These are phyloP conservation scores for Liodrosophila aerea DNA, from an alignment of 2,888 invertebrate genomes.

Conservation along the genomic window DNA sequence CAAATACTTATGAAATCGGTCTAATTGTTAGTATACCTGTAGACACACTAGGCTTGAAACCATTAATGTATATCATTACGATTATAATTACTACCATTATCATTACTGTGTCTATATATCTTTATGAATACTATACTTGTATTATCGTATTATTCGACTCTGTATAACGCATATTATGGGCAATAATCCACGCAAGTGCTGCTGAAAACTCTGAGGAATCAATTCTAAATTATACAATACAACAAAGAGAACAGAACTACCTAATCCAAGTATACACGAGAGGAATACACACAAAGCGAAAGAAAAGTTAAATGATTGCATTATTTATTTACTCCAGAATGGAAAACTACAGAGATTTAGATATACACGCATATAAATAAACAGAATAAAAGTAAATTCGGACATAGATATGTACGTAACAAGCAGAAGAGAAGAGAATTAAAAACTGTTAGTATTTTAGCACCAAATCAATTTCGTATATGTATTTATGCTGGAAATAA, in stretches of 20 bases:
- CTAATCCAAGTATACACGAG: conserved; percentile 64
- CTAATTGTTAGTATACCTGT: conserved; percentile 55
- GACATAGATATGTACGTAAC: conserved; percentile 31
- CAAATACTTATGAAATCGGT: conserved; percentile 47
- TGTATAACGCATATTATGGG: conserved; percentile 47
- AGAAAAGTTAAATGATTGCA: conserved; percentile 43
- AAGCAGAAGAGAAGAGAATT: conserved; percentile 44
- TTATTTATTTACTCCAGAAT: conserved; percentile 59
- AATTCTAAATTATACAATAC: conserved; percentile 74
- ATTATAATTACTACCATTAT: conserved; percentile 30
- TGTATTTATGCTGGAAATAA: conserved; percentile 63
- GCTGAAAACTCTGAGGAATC: conserved; percentile 53
- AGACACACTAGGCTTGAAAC: conserved; percentile 38
- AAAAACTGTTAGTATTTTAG: conserved; percentile 80
- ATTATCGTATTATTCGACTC: conserved; percentile 47
- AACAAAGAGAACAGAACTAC: conserved; percentile 55
- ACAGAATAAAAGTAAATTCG: conserved; percentile 34
- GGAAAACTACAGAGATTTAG: conserved; percentile 43
- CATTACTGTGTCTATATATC: conserved; percentile 45
- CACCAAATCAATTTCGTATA: conserved; percentile 75
- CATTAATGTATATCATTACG: conserved; percentile 30
- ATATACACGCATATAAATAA: conserved; percentile 10
- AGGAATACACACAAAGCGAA: conserved; percentile 16
- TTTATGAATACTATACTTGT: conserved; percentile 32
- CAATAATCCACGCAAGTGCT: conserved; percentile 78